Evolutionary conservation across 2,113 vertebrate genomes (phyloP).

Genomic region (Pteronura brasiliensis): DNA sequence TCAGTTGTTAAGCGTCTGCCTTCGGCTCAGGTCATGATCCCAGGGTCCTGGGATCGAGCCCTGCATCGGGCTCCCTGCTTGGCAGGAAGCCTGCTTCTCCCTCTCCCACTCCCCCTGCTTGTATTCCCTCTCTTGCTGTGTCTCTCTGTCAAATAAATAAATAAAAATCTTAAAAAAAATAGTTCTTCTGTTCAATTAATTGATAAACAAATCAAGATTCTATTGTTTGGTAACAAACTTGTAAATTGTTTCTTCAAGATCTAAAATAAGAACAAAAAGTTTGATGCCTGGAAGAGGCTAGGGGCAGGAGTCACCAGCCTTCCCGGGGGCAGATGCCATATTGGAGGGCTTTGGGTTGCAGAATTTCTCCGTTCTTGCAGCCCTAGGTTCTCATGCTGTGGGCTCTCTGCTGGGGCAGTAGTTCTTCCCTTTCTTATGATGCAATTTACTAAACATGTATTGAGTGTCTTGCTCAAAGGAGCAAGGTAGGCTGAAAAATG

Average conservation of each 20-base stretch:
- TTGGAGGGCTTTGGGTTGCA: neutral
- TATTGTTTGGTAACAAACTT: neutral
- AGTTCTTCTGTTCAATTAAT: neutral
- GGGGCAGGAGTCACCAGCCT: neutral
- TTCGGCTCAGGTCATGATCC: too few relatives aligned
- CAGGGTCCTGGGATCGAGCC: too few relatives aligned
- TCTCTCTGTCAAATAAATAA: too few relatives aligned
- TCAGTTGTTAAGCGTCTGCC: too few relatives aligned
- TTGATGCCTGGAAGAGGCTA: neutral
- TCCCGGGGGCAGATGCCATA: neutral
- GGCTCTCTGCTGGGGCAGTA: neutral
- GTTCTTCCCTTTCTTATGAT: neutral
- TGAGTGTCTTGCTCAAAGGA: neutral
- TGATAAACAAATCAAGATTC: constrained; percentile 10
- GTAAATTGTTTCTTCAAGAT: neutral
- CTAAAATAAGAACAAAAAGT: constrained; percentile 20
- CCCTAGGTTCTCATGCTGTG: neutral
- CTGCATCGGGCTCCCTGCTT: too few relatives aligned
- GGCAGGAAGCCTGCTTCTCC: too few relatives aligned
- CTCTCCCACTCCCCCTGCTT: too few relatives aligned
- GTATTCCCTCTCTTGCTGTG: too few relatives aligned
- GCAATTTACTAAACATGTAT: neutral
- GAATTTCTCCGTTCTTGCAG: neutral
- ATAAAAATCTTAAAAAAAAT: too few relatives aligned
- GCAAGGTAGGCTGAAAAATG: neutral